Evolutionary conservation across 2,888 invertebrate species (phyloP), one percentile per base, ranked within the genome.

Genomic region (Diaphora mendica): DNA sequence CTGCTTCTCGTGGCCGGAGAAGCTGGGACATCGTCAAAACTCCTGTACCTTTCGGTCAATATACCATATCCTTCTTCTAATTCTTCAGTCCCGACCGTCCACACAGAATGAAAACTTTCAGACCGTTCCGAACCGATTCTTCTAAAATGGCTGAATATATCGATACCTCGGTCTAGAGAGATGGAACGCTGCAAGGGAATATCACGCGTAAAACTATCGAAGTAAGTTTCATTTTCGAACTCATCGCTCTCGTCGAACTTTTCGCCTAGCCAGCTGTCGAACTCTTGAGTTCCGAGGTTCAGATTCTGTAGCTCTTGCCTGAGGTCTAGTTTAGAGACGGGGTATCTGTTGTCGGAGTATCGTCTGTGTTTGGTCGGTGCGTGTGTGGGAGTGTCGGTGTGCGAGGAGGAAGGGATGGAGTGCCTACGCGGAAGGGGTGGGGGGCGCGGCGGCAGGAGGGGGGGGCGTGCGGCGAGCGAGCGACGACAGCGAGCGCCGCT

Each of bases 401-500:
- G 72, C 39, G 70, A 30, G 26, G 67, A 26, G 42, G 65, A 72
- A 72, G 91, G 91, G 85, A 88, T 81, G 77, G 94, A 93, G 88
- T 93, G 92, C 77, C 95, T 93, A 93, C 95, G 93, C 88, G 93
- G 93, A 80, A 88, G 91, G 87, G 93, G 93, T 78, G 92, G 93
- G 78, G 92, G 92, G 77, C 88, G 96, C 90, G 90, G 98, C 97
- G 90, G 92, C 90, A 87, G 96, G 90, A 90, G 82, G 30, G 66
- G 74, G 68, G 96, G 90, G 90, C 97, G 97, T 87, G 92, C 90
- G 86, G 96, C 91, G 90, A 86, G 91, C 91, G 90, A 98, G 96
- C 89, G 98, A 97, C 89, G 98, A 97, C 90, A 98, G 96, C 95
- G 97, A 97, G 94, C 97, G 97, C 88, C 98, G 97, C 90, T 98